A percentile compares a stretch with the other conserved stretches of the same genome.
phyloP scores from a whole-genome alignment of 2,113 vertebrate species.

The Xiphias gladius region DNA sequence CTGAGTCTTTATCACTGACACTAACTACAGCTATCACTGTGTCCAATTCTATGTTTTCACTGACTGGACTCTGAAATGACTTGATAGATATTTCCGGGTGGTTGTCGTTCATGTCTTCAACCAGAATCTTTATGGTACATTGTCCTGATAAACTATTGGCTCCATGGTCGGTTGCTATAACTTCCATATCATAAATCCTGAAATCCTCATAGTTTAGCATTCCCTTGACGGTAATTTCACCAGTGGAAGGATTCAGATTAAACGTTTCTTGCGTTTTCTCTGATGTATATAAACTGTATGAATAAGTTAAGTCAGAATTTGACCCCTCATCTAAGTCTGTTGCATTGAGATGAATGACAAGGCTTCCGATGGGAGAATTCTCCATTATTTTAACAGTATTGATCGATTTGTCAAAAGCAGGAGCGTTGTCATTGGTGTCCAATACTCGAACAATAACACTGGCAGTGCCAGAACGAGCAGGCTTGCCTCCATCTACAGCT shows the following conservation, averaged over 20 bases:
- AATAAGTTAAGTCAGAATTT: constrained; percentile 76
- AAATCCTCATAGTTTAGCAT: constrained; percentile 84
- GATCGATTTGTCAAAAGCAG: constrained; percentile 48
- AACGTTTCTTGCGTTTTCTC: constrained; percentile 75
- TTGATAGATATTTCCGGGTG: constrained; percentile 79
- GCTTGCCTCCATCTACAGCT: constrained; percentile 71
- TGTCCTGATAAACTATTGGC: constrained; percentile 66
- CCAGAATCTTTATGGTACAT: constrained; percentile 78
- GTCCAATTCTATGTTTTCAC: constrained; percentile 65
- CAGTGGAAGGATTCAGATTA: constrained; percentile 76
- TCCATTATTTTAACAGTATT: constrained; percentile 61
- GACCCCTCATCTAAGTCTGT: constrained; percentile 65
- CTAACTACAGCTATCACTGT: constrained; percentile 82
- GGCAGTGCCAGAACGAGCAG: constrained; percentile 62
- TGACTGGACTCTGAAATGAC: constrained; percentile 76
- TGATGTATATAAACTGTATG: constrained; percentile 79
- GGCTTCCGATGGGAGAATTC: constrained; percentile 67
- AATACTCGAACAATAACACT: constrained; percentile 64
- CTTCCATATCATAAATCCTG: constrained; percentile 75
- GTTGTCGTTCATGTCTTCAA: constrained; percentile 85
- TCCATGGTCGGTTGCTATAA: constrained; percentile 75
- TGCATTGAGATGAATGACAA: constrained; percentile 60
- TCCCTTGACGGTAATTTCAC: constrained; percentile 80
- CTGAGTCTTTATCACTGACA: constrained; percentile 78
- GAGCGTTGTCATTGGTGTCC: constrained; percentile 72